Evolutionary conservation across 2,797 vertebrate species (phyloP).

Genomic region (Coracias cyanogaster): DNA sequence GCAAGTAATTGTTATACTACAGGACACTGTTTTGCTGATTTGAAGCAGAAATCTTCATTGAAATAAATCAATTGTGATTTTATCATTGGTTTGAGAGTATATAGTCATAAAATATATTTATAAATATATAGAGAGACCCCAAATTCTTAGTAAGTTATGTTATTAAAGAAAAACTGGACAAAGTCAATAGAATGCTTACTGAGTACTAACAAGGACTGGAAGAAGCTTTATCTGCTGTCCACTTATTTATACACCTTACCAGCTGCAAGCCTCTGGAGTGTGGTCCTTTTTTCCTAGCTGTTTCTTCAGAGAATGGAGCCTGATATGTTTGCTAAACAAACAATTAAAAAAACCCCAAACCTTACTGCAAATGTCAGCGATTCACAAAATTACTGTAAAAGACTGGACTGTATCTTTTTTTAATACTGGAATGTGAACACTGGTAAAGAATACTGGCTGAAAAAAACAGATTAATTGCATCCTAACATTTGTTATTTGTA

Average conservation of each 20-base stretch:
- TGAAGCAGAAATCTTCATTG: not conserved
- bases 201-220: not conserved
- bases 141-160: not conserved
- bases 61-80: not conserved
- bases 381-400: not conserved
- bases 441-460: not conserved
- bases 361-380: not conserved
- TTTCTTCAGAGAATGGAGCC: not conserved
- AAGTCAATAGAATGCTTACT: not conserved
- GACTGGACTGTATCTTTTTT: not conserved
- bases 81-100: not conserved
- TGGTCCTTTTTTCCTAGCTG: not conserved
- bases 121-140: not conserved
- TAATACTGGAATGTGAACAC: not conserved
- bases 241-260: not conserved
- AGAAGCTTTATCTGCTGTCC: not conserved
- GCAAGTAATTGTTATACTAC: not conserved
- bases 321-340: not conserved
- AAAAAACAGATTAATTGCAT: conserved; percentile 7
- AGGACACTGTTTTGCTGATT: not conserved
- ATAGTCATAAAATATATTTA: not conserved
- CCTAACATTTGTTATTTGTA: not conserved
- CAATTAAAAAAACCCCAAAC: not conserved
- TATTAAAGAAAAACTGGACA: not conserved
- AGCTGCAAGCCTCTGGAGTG: not conserved